Base-by-base conservation (phyloP, 1,140 invertebrate species). In the Bombus picipes region DNA sequence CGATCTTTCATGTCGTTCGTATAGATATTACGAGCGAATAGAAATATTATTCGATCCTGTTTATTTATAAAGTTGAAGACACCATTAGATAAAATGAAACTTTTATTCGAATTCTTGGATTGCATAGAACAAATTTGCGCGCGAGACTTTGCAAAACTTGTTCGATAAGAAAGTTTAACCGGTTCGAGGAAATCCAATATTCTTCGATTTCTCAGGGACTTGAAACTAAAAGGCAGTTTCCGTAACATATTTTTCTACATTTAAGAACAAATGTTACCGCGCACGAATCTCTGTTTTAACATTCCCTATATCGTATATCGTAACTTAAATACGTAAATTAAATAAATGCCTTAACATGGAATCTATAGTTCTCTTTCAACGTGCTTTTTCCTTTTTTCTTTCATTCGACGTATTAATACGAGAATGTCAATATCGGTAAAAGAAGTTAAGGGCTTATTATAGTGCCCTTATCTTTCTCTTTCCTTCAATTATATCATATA, bases 161-260 rank as follows among this genome's bases (percentile, higher is more conserved):
- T 62, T 43, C 32, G n/a, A 74, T 39, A 65, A 43, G 41, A 82
- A 82, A 82, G 41, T 81, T 81, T 81, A 82, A 82, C 65, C 71
- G 71, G 10, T 65, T 74, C 25, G 8, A 65, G 57, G 57, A 41
- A 65, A 82, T 82, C 57, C 81, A 75, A 82, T 82, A 81, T 75
- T 75, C 57, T 75, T 75, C 41, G 65, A 88, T 80, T 76, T 85
- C 57, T 53, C 57, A 43, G 34, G 39, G 59, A 83, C 73, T 66
- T 37, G 37, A 53, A 65, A 85, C 62, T 87, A 53, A 83, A 43
- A n/a, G 47, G 75, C 47, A 41, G 41, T 75, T 86, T 83, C 72
- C 43, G 22, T 32, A 53, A 57, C 47, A 66, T n/a, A 71, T 82
- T 82, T 73, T 39, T 47, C 62, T 32, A 73, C n/a, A 18, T 25